Evolutionary conservation across 64 coral and sea anemone genomes (phyloP), one percentile per base, ranked within the genome.

Genomic region (Acropora tenuis): DNA sequence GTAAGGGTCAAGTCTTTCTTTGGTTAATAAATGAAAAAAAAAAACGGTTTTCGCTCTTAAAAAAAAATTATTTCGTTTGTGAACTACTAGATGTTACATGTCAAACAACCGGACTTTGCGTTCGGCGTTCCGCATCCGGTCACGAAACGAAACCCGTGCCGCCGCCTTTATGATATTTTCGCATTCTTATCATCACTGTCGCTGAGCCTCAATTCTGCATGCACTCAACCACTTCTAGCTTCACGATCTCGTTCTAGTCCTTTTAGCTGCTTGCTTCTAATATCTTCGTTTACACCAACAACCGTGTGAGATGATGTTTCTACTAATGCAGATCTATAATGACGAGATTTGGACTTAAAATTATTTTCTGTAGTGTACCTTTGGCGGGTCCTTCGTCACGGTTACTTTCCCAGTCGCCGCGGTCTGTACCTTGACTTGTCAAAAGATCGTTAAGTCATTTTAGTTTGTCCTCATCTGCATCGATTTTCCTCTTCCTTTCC

Each of bases 281-380:
- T 92, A 65, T 94, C 97, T 58, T 89, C 91, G 79, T 92, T 96
- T 3, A 99, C 97, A 80, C 97, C 97, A 10, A 91, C 97, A 30
- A 30, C 30, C 41, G 97, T 95, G 55, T 99, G 94, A 3, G 97
- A 94, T 3, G 97, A 94, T 1, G 94, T 99, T 65, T 99, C 97
- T 3, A 86, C 91, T 58, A 94, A 72, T 49, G 90, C 83, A 75
- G 97, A 93, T 17, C 97, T 83, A 76, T 99, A 99, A 80, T 99
- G 94, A 40, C 97, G 88, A 48, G 73, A 88, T 88, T 76, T 99
- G 12, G 73, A 90, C 48, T 74, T 84, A 3, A 66, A 60, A 15
- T 57, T 65, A 73, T 47, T 88, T 89, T 79, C 94, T 11, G 94
- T 82, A 50, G 79, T 92, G 47, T 88, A 50, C 1, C 80, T 86